A percentile compares a stretch with the other conserved stretches of the same genome.
Conservation (phyloP, 1,140 invertebrate genomes). For the Drosophila melanica region DNA sequence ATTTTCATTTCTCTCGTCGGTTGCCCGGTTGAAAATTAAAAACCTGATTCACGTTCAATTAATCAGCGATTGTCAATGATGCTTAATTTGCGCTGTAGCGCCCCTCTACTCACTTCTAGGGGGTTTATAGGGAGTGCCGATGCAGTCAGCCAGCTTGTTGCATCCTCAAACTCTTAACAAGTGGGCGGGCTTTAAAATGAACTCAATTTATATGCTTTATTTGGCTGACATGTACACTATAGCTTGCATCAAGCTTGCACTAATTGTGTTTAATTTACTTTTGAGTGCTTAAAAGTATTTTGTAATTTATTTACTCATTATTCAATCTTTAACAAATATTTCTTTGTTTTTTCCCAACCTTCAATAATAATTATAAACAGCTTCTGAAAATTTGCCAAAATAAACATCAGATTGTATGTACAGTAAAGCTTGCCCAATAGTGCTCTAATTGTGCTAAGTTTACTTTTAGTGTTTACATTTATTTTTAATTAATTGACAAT, state of each 20-base stretch:
- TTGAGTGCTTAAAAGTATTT: too few species aligned
- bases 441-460: background rate
- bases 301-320: too few species aligned
- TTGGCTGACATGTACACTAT: background rate
- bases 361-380: too few species aligned
- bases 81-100: slow-evolving; percentile 59
- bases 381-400: too few species aligned
- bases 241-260: background rate
- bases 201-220: slow-evolving; percentile 12
- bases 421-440: background rate
- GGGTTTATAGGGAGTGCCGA: slow-evolving; percentile 16
- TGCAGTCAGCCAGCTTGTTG: slow-evolving; percentile 34
- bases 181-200: slow-evolving; percentile 5
- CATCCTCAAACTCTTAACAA: slow-evolving; percentile 36
- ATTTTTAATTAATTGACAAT: too few species aligned
- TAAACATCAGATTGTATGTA: background rate
- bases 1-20: slow-evolving; percentile 28
- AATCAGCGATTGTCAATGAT: slow-evolving; percentile 77
- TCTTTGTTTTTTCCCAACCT: too few species aligned
- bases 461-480: background rate
- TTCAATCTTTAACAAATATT: too few species aligned
- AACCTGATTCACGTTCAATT: slow-evolving; percentile 73
- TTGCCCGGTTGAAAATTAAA: slow-evolving; percentile 61
- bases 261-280: background rate
- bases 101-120: slow-evolving; percentile 19